phyloP scores from a whole-genome alignment of 2,113 vertebrate genomes.

The Megaceryle maxima region DNA sequence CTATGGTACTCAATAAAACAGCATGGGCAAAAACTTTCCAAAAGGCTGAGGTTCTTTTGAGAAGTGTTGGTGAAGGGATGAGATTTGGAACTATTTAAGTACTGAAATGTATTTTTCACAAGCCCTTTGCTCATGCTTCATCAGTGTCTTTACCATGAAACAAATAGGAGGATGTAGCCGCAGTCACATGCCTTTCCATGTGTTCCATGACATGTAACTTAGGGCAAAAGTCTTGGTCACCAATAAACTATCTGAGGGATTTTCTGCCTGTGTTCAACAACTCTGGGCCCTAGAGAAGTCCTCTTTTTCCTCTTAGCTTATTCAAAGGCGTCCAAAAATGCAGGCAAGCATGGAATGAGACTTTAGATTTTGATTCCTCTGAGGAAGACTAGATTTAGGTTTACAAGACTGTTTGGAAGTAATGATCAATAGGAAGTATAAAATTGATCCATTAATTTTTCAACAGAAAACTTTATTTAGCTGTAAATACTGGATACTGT shows the following conservation, averaged over 20 bases:
- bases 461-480: background rate
- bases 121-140: background rate
- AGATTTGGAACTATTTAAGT: background rate
- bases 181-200: background rate
- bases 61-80: background rate
- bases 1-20: background rate
- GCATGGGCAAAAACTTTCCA: background rate
- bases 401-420: background rate
- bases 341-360: background rate
- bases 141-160: background rate
- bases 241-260: background rate
- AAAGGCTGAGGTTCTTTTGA: background rate
- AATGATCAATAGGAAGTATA: background rate
- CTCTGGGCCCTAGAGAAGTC: background rate
- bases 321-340: background rate
- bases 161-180: background rate
- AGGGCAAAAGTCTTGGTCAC: background rate
- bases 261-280: background rate
- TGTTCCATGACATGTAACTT: background rate
- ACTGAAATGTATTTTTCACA: background rate
- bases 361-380: background rate
- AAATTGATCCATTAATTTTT: slow-evolving; percentile 20
- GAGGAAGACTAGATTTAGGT: background rate
- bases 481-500: background rate
- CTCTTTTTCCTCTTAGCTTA: background rate